These are phyloP conservation scores for Loxodonta africana DNA, from an alignment of 2,113 vertebrate genomes.

Conservation along the genomic window DNA sequence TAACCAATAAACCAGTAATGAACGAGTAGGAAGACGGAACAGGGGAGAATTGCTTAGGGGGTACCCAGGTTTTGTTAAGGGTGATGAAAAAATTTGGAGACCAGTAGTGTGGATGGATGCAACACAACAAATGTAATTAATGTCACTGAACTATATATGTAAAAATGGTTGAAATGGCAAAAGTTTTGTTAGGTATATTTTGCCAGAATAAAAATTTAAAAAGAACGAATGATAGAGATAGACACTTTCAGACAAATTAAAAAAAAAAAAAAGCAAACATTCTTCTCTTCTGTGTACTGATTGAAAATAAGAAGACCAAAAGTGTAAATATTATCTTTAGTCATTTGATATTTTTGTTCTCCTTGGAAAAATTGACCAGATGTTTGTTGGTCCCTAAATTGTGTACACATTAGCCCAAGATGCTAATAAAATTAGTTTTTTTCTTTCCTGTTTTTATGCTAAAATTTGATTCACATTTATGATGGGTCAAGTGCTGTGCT, in stretches of 20 bases:
- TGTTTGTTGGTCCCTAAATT: not conserved
- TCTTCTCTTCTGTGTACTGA: not conserved
- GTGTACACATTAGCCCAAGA: not conserved
- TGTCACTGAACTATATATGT: not conserved
- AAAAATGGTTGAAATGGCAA: not conserved
- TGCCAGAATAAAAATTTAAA: not conserved
- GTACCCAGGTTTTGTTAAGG: not conserved
- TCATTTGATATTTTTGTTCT: not conserved
- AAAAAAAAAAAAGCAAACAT: not conserved
- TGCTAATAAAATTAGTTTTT: not conserved
- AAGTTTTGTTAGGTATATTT: not conserved
- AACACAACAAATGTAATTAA: not conserved
- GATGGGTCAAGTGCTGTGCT: not conserved
- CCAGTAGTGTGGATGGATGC: not conserved
- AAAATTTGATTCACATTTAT: slow-evolving; percentile 24
- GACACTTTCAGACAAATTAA: not conserved
- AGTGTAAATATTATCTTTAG: slow-evolving; percentile 13
- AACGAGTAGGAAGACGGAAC: not conserved
- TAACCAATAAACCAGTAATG: not conserved
- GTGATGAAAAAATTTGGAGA: not conserved
- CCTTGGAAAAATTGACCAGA: not conserved
- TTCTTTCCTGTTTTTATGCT: not conserved
- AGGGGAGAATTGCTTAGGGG: not conserved
- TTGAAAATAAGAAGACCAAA: slow-evolving; percentile 21
- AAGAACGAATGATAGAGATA: not conserved